These are phyloP conservation scores for Pristionchus exspectatus DNA, from an alignment of 2,888 invertebrate genomes.

Conservation along the genomic window DNA sequence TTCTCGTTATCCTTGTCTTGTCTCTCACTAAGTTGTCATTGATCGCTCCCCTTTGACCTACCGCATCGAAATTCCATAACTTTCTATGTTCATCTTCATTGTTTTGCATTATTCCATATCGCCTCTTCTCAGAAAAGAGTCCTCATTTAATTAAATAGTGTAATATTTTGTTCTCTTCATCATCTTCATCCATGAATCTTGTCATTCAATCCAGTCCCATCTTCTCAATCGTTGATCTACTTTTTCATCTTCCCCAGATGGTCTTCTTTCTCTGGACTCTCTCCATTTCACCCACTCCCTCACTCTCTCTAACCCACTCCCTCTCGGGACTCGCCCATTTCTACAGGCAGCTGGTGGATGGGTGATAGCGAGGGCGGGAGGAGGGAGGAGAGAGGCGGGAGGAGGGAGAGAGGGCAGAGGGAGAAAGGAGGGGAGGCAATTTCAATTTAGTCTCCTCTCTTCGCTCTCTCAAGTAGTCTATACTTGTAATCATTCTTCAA, in stretches of 20 bases:
- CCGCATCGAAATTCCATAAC: constrained; percentile 1
- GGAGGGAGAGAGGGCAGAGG: background rate
- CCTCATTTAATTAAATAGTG: background rate
- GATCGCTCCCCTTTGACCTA: constrained; percentile 20
- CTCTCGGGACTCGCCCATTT: constrained; percentile 8
- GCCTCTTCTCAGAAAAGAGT: background rate
- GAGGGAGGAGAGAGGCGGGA: background rate
- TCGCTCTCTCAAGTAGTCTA: background rate
- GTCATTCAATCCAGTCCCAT: background rate
- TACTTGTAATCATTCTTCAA: constrained; percentile 25
- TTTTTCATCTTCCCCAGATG: background rate
- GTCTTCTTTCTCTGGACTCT: constrained; percentile 18
- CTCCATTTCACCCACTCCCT: constrained; percentile 20
- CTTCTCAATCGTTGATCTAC: constrained; percentile 33
- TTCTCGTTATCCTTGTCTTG: constrained; percentile 45
- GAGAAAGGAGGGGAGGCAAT: background rate
- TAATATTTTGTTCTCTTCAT: background rate
- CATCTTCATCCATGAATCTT: background rate
- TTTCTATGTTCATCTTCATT: background rate
- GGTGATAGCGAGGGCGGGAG: background rate
- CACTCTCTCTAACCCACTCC: background rate
- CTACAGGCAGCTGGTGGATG: constrained; percentile 39
- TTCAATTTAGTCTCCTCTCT: constrained; percentile 37
- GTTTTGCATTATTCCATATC: too few species aligned
- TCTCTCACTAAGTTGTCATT: constrained; percentile 38